A percentile compares a stretch with the other conserved stretches of the same genome.
Evolutionary conservation across 2,113 vertebrate species (phyloP).

Genomic region (Bubo bubo): DNA sequence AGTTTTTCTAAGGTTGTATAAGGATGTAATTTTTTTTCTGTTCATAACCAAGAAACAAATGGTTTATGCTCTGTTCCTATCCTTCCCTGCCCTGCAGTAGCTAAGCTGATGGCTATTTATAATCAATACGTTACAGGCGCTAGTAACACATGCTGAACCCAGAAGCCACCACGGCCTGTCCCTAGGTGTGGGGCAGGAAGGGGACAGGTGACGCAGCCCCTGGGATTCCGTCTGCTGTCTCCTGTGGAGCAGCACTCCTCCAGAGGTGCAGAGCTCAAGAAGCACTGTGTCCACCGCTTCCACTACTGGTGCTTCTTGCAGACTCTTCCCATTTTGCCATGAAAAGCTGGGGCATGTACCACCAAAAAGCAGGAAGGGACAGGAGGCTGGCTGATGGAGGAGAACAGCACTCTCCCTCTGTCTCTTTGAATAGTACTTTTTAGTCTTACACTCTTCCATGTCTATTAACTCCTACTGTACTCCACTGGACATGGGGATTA

Average conservation of each 20-base stretch:
- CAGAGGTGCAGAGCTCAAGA: neutral
- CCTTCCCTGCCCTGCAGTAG: neutral
- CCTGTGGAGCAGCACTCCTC: neutral
- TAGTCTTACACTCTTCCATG: neutral
- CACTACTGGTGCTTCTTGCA: neutral
- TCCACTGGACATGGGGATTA: neutral
- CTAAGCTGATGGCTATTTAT: neutral
- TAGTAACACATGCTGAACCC: neutral
- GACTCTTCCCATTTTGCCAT: neutral
- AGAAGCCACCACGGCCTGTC: neutral
- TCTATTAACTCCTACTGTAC: neutral
- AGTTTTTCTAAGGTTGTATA: neutral
- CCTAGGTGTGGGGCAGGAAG: neutral
- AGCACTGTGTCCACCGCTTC: neutral
- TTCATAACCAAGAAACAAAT: neutral
- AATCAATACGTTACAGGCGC: neutral
- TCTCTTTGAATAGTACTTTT: neutral
- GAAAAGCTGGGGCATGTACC: neutral
- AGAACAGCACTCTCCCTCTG: neutral
- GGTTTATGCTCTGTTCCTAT: neutral
- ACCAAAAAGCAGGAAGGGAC: neutral
- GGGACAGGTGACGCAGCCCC: neutral
- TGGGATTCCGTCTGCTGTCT: neutral
- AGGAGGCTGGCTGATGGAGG: neutral
- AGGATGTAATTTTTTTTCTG: neutral